Base-by-base conservation (phyloP, 2,888 invertebrate genomes). In the Melipona bicolor region DNA sequence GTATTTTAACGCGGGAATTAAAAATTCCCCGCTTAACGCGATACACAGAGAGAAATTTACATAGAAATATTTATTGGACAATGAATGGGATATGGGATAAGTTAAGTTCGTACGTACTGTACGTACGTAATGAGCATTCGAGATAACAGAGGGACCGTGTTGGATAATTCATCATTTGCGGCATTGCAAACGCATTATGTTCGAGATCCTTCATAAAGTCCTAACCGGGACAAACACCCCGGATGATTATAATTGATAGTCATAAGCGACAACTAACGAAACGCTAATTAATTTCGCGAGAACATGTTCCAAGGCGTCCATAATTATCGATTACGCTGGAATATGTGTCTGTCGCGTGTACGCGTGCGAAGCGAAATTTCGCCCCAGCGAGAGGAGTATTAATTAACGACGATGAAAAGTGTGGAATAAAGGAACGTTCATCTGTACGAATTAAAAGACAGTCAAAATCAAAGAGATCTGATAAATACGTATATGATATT, bases 321-420 rank as follows among this genome's bases (percentile, higher is more conserved):
- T 64, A 19, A 50, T 77, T 70, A 81, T 77, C 77, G 77, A 81
- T 77, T 77, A 67, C 67, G 67, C 36, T 81, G 67, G 76, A 65
- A 43, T 54, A 61, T 32, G 13, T 3, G 27, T 64, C 19, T 21
- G 43, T 1, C 11, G 9, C 11, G 6, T 70, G 5, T 6, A n/a
- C 24, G 65, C 24, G 36, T 50, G 21, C 65, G n/a, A 59, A 43
- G 27, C 17, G 43, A 62, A 32, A n/a, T 24, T 49, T 43, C 56
- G 15, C 24, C 17, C 32, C 32, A 75, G 6, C 13, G 24, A 24
- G 75, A 61, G 32, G 21, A 17, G 52, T 67, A 67, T 75, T 75
- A 81, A 81, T 82, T 81, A 81, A 68, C 54, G 21, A 9, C 11
- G 13, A 11, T 2, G 32, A 9, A 27, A 36, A 43, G 56, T 9